Base-by-base conservation (phyloP, 2,797 vertebrate species). In the Rhodeus uyekii region DNA sequence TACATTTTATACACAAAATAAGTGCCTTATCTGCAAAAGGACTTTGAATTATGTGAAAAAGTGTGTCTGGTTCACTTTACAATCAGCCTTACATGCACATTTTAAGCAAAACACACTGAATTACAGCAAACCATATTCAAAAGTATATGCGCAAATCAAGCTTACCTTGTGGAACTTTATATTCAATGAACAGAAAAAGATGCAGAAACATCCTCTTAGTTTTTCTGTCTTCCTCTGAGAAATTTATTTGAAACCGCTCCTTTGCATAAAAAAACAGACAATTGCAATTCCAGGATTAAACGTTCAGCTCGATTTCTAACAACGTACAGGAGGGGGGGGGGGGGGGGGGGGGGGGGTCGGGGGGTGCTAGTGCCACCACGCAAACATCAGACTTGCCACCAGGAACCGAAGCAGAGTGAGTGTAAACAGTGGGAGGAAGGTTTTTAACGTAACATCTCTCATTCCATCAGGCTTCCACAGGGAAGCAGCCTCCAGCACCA, bases 381-480 rank as follows among this genome's bases (percentile, higher is more conserved):
- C 53, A 50, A 60, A 64, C 73, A 77, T 73, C 64, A 55, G 46
- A 50, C 18, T 64, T 72, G 34, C 77, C 77, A 76, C 8, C 27
- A 24, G 73, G 64, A 86, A 74, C 78, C 68, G 53, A 58, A 85
- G 32, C 19, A 73, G 46, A 75, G 36, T 84, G 87, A 81, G 65
- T 84, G 86, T 88, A 87, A 87, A 87, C 87, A 86, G 76, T 84
- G 76, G 34, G 61, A 65, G 73, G 83, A 73, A 64, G 68, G 78
- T 48, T 78, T 85, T 82, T n/a, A 73, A 85, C 58, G 80, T 67
- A 82, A 83, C 69, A 81, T 85, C 80, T 85, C 76, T 83, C 74
- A 24, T 68, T 85, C 81, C 79, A 74, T 83, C 83, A 87, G 87
- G 88, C 89, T 90, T 90, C 89, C 87, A 91, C 68, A 89, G 80